Evolutionary conservation across 2,888 invertebrate species (phyloP).

Genomic region (Coecobrya sp.): DNA sequence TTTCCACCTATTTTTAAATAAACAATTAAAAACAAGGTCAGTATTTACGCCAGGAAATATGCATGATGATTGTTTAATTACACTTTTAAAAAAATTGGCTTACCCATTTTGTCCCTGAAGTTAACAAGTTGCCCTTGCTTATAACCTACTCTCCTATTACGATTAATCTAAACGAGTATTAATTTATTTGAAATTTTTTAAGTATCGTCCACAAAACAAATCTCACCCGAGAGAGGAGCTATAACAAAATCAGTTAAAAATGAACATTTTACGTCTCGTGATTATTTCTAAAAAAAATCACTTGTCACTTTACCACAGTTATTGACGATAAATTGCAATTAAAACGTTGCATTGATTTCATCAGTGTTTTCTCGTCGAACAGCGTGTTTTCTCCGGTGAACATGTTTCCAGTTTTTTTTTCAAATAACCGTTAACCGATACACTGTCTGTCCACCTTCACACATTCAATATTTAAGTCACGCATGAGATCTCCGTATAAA

Average conservation of each 20-base stretch:
- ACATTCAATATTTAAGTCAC: background rate
- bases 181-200: background rate
- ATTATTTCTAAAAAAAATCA: too few relatives aligned
- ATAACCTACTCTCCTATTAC: background rate
- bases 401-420: background rate
- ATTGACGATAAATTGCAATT: slow-evolving; percentile 47
- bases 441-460: background rate
- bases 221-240: slow-evolving; percentile 9
- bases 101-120: slow-evolving; percentile 36
- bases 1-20: slow-evolving; percentile 83
- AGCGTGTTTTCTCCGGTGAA: background rate
- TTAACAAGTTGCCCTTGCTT: slow-evolving; percentile 1
- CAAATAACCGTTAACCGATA: too few relatives aligned
- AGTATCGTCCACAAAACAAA: background rate
- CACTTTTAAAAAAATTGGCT: too few relatives aligned
- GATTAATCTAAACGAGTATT: slow-evolving; percentile 16
- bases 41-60: background rate
- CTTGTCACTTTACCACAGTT: slow-evolving; percentile 34
- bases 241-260: background rate
- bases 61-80: too few relatives aligned
- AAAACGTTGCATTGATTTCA: slow-evolving; percentile 50
- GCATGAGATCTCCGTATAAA: too few relatives aligned
- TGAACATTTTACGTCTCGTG: background rate
- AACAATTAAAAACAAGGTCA: background rate
- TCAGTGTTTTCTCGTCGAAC: slow-evolving; percentile 22